Base-by-base conservation (phyloP, 2,797 vertebrate genomes). In the Mormyrops boulengeri region DNA sequence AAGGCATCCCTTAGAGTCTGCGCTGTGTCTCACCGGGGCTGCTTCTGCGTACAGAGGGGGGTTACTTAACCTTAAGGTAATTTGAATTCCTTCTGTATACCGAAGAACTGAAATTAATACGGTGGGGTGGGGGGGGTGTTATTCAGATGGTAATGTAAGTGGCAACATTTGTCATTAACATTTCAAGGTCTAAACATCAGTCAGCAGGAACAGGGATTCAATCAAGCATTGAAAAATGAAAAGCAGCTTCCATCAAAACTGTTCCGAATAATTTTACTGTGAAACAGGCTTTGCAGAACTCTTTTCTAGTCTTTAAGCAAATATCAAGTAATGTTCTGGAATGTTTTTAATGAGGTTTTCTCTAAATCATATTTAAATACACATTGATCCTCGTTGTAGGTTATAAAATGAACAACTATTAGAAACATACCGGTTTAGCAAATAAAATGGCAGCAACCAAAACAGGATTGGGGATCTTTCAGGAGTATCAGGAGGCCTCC, bases 1-100 rank as follows among this genome's bases (percentile, higher is more conserved):
- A 94, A 93, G 93, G 92, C 8, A 7, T 80, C 69, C 69, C 50
- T 88, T 44, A 6, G 47, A 88, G 62, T 88, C 62, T 80, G 26
- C 3, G 22, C 55, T 38, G 47, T n/a, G 22, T 50, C 47, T 52
- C 47, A 34, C 26, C 50, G 62, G 66, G 88, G 44, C 69, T 41
- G 69, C 3, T 11, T n/a, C 38, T 86, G 26, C n/a, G 19, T 60
- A 38, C 19, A 12, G 34, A 4, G 49, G 86, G 26, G 34, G 34
- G 86, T 41, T 53, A 55, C 26, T 55, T 87, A 85, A 53, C 85
- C 85, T 87, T 87, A 53, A 17, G 85, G 52, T 87, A 55, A 87
- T 87, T 87, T 87, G 12, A 38, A 87, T 87, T 87, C 85, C 85
- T 87, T 55, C 12, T 53, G 52, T 55, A 87, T 34, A 55, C 11